These are phyloP conservation scores for Brachyalestes nurse DNA, from an alignment of 2,797 vertebrate genomes.

Conservation along the genomic window DNA sequence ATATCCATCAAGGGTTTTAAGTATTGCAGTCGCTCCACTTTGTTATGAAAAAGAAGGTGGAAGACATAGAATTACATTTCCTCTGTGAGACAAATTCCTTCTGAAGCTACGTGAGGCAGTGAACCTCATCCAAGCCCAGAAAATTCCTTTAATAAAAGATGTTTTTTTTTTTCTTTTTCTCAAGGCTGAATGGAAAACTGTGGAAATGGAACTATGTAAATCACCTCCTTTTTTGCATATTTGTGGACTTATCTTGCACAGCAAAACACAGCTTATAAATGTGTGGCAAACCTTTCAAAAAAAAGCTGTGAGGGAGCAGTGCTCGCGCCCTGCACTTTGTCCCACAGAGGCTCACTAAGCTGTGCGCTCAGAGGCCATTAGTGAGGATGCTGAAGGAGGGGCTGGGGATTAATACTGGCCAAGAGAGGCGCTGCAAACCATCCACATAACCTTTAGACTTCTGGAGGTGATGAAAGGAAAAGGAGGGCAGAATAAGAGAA, in stretches of 20 bases:
- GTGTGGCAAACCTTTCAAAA: conserved; percentile 21
- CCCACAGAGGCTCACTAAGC: not conserved
- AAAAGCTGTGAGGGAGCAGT: not conserved
- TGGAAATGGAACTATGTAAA: conserved; percentile 44
- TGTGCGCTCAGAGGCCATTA: not conserved
- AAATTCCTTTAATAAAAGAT: conserved; percentile 21
- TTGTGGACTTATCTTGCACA: conserved; percentile 32
- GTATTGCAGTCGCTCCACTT: not conserved
- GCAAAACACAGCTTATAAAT: conserved; percentile 38
- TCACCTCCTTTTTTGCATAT: conserved; percentile 23
- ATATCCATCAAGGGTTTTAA: conserved; percentile 15
- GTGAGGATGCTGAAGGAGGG: not conserved
- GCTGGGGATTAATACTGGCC: not conserved
- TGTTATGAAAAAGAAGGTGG: not conserved
- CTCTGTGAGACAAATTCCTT: not conserved
- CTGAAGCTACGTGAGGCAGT: not conserved
- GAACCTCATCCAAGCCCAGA: not conserved
- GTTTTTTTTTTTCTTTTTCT: conserved; percentile 4
- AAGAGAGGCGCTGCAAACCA: not conserved
- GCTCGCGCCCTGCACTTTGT: not conserved
- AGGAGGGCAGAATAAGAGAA: not conserved
- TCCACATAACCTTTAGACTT: not conserved
- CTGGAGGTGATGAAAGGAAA: not conserved
- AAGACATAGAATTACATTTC: not conserved
- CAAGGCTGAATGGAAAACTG: conserved; percentile 33